These are phyloP conservation scores for Phoxinus phoxinus DNA, from an alignment of 2,113 vertebrate species.

Conservation along the genomic window DNA sequence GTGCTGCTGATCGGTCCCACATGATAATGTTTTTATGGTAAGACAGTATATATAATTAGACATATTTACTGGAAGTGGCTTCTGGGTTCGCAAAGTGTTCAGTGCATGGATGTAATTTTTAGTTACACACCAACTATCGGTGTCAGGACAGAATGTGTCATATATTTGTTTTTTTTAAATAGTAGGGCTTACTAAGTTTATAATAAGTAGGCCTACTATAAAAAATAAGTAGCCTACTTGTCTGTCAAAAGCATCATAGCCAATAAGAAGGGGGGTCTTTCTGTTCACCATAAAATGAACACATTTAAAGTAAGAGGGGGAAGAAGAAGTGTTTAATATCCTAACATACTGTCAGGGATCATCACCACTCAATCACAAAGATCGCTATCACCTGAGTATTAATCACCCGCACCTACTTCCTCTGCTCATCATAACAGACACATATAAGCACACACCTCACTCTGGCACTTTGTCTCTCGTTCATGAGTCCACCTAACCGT, in stretches of 20 bases:
- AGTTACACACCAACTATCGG: neutral
- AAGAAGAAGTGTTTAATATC: neutral
- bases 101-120: neutral
- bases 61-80: neutral
- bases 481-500: too few species aligned
- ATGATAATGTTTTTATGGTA: slow-evolving; percentile 5
- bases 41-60: neutral
- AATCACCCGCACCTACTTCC: too few species aligned
- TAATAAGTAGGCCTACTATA: too few species aligned
- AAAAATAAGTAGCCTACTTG: too few species aligned
- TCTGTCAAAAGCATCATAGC: neutral
- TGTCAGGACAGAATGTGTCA: neutral
- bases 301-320: neutral
- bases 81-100: neutral
- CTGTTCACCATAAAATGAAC: neutral
- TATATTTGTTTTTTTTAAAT: neutral
- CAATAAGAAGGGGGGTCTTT: neutral
- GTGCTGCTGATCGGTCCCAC: neutral
- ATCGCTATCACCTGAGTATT: too few species aligned
- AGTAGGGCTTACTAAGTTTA: neutral
- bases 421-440: too few species aligned
- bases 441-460: too few species aligned
- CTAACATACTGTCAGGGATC: too few species aligned
- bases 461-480: too few species aligned
- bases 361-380: too few species aligned